Percentiles rank a stretch among this genome's conserved stretches.
phyloP scores from a whole-genome alignment of 2,888 invertebrate genomes.

The Drosophila putrida region DNA sequence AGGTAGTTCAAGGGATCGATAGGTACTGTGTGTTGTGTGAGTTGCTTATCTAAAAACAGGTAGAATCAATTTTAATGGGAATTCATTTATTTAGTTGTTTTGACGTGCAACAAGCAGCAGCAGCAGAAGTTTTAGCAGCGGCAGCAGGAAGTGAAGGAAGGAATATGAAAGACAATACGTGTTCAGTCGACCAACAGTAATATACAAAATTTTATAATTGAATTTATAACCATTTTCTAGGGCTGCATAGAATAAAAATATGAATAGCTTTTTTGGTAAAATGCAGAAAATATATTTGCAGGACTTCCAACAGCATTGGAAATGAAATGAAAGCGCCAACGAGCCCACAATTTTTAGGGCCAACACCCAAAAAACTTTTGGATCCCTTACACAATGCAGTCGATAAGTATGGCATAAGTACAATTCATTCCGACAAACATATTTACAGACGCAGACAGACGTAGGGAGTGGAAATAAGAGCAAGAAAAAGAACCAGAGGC shows the following conservation, averaged over 20 bases:
- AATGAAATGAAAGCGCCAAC: slow-evolving; percentile 14
- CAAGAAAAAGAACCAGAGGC: slow-evolving; percentile 19
- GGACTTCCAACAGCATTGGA: slow-evolving; percentile 33
- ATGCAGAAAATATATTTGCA: slow-evolving; percentile 61
- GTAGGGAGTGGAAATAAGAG: slow-evolving; percentile 11
- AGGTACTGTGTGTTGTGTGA: slow-evolving; percentile 1
- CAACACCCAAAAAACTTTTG: slow-evolving; percentile 68
- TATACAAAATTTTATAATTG: slow-evolving; percentile 62
- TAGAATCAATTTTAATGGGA: slow-evolving; percentile 62
- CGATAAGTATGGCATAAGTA: slow-evolving; percentile 79
- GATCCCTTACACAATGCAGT: slow-evolving; percentile 75
- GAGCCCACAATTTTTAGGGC: slow-evolving; percentile 43
- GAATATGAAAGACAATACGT: slow-evolving; percentile 29
- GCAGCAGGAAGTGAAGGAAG: slow-evolving; percentile 37
- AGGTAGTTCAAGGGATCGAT: slow-evolving; percentile 49
- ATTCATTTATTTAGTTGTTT: slow-evolving; percentile 68
- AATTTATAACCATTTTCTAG: slow-evolving; percentile 58
- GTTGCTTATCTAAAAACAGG: slow-evolving; percentile 68
- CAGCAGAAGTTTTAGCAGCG: too few species aligned
- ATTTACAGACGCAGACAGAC: slow-evolving; percentile 30
- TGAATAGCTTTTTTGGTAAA: slow-evolving; percentile 42
- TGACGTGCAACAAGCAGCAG: slow-evolving; percentile 6
- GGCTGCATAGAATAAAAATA: slow-evolving; percentile 44
- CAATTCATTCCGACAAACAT: slow-evolving; percentile 68
- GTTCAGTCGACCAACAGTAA: slow-evolving; percentile 30